Percentiles rank a stretch among this genome's conserved stretches.
phyloP scores from a whole-genome alignment of 2,113 vertebrate species.

The Platanista minor region DNA sequence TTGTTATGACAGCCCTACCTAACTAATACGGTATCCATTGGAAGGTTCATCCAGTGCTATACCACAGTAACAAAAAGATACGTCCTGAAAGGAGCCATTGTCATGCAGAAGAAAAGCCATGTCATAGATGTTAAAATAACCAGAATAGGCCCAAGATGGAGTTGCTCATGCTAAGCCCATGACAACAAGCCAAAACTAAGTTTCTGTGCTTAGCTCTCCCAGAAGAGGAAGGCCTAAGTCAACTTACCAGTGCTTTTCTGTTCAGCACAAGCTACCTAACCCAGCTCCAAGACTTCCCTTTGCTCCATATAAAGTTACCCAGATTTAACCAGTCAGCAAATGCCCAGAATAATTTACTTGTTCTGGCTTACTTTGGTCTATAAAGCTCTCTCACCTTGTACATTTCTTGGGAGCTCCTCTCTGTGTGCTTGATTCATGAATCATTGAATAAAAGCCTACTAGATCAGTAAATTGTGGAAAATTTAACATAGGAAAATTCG shows the following conservation, averaged over 20 bases:
- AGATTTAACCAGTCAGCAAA: background rate
- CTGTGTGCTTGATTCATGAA: background rate
- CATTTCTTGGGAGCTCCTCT: background rate
- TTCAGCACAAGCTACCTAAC: background rate
- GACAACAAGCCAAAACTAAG: background rate
- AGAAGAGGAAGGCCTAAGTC: background rate
- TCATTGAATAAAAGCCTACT: background rate
- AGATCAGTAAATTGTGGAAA: background rate
- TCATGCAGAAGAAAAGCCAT: background rate
- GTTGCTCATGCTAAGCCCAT: background rate
- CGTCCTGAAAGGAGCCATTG: background rate
- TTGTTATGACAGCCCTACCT: background rate
- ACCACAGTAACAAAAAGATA: background rate
- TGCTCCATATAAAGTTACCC: background rate
- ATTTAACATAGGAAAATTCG: background rate
- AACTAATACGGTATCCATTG: background rate
- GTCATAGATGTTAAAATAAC: background rate
- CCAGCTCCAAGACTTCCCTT: background rate
- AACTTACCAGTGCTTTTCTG: background rate
- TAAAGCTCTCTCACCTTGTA: background rate
- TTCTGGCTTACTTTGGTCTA: background rate
- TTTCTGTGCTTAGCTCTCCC: background rate
- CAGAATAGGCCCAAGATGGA: background rate
- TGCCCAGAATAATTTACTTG: background rate
- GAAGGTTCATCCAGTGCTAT: background rate